Conservation (phyloP, 2,888 invertebrate species). For the Muschampia plurimacula region DNA sequence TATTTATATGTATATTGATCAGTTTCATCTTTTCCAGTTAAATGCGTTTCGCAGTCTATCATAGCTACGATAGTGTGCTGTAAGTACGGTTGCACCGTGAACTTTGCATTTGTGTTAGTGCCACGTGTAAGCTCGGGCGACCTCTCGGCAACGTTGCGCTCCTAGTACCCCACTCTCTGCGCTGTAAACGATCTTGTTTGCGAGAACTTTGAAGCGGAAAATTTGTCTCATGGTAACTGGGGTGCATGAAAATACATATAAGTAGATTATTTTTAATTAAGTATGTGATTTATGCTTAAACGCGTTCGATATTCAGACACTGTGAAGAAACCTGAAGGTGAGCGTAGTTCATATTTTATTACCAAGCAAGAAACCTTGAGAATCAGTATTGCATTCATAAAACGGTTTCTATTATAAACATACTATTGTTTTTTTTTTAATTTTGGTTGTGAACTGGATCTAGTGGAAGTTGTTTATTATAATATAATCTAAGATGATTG, state of each 20-base stretch:
- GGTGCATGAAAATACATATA: slow-evolving; percentile 45
- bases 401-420: background rate
- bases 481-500: no score
- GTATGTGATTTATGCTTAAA: slow-evolving; percentile 10
- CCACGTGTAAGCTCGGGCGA: slow-evolving; percentile 55
- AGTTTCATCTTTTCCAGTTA: slow-evolving; percentile 69
- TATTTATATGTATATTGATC: slow-evolving; percentile 58
- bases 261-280: slow-evolving; percentile 44
- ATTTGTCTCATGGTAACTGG: slow-evolving; percentile 48
- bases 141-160: slow-evolving; percentile 47
- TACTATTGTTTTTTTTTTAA: no score
- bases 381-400: background rate
- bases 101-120: slow-evolving; percentile 61
- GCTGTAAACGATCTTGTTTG: slow-evolving; percentile 58
- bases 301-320: slow-evolving; percentile 1
- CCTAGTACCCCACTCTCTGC: slow-evolving; percentile 54
- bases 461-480: no score
- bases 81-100: slow-evolving; percentile 45
- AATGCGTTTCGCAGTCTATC: slow-evolving; percentile 74
- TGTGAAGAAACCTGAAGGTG: background rate
- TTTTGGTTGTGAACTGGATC: no score
- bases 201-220: slow-evolving; percentile 50
- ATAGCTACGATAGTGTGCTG: slow-evolving; percentile 61
- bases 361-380: slow-evolving; percentile 9
- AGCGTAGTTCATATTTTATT: background rate